Conservation (phyloP, 2,113 vertebrate species). For the Psittacula cyanocephala region DNA sequence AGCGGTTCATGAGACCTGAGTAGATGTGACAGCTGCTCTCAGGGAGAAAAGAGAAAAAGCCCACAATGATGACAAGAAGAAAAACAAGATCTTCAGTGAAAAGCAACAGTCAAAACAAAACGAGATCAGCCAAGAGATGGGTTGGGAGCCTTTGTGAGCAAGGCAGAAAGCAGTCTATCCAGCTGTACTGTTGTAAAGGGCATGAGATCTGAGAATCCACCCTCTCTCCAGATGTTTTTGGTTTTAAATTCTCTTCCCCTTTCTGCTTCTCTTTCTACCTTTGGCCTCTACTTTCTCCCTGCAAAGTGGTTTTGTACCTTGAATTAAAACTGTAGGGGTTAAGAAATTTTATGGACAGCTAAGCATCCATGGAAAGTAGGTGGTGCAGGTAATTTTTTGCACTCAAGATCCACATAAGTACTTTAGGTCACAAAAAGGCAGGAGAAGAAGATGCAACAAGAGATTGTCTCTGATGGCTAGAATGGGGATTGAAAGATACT, state of each 20-base stretch:
- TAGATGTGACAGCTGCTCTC: constrained; percentile 47
- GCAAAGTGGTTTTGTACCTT: neutral
- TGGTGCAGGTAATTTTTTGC: neutral
- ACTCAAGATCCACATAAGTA: neutral
- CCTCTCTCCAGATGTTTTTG: accelerated
- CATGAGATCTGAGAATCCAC: neutral
- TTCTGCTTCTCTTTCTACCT: neutral
- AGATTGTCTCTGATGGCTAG: neutral
- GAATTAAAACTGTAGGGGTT: neutral
- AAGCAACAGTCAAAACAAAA: neutral
- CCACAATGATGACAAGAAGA: neutral
- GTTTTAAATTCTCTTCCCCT: neutral
- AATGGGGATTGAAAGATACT: neutral
- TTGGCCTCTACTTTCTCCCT: neutral
- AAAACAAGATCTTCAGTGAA: neutral
- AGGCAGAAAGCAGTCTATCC: neutral
- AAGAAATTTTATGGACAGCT: neutral
- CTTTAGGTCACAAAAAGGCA: neutral
- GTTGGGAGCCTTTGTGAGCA: neutral
- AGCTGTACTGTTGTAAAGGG: neutral
- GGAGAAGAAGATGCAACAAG: neutral
- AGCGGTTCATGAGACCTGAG: constrained; percentile 21
- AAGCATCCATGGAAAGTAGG: neutral
- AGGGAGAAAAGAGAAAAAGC: neutral
- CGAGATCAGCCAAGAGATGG: neutral